phyloP scores from a whole-genome alignment of 1,140 invertebrate species.

The Eciton burchellii region DNA sequence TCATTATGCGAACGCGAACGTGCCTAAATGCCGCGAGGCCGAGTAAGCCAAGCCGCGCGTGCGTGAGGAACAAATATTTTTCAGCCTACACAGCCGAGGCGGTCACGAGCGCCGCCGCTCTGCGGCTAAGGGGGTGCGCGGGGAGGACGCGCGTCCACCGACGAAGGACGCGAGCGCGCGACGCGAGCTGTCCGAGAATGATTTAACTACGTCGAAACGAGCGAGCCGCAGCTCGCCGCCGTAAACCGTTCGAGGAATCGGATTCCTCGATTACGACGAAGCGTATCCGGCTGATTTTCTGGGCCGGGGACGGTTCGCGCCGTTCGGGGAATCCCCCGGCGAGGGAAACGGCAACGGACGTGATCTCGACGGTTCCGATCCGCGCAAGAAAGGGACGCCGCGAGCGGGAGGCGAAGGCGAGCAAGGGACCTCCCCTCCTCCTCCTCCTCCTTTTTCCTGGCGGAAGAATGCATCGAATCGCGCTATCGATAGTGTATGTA shows the following conservation, averaged over 20 bases:
- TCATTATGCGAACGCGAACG: slow-evolving; percentile 22
- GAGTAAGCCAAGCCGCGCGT: slow-evolving; percentile 48
- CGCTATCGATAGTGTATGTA: slow-evolving; percentile 66
- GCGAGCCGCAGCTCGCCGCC: too few relatives aligned
- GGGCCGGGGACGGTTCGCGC: neutral
- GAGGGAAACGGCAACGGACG: slow-evolving; percentile 33
- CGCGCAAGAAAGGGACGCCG: slow-evolving; percentile 37
- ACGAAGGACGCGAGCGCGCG: slow-evolving; percentile 5
- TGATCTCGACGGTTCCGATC: slow-evolving; percentile 47
- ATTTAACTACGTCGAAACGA: slow-evolving; percentile 2
- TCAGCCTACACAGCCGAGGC: neutral
- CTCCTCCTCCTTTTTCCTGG: neutral
- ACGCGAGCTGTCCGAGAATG: slow-evolving; percentile 14
- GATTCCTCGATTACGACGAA: slow-evolving; percentile 44
- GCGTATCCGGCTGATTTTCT: slow-evolving; percentile 44
- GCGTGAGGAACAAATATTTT: slow-evolving; percentile 48
- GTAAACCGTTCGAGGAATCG: slow-evolving; percentile 41
- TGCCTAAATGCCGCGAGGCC: slow-evolving; percentile 37
- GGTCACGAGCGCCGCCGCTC: neutral
- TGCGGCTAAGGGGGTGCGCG: too few relatives aligned
- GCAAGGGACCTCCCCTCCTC: slow-evolving; percentile 43
- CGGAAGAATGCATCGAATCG: slow-evolving; percentile 1
- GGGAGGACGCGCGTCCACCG: too few relatives aligned
- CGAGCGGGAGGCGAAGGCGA: too few relatives aligned
- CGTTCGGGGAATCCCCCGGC: slow-evolving; percentile 45